Conservation (phyloP, 2,113 vertebrate species). For the Zootoca vivipara region DNA sequence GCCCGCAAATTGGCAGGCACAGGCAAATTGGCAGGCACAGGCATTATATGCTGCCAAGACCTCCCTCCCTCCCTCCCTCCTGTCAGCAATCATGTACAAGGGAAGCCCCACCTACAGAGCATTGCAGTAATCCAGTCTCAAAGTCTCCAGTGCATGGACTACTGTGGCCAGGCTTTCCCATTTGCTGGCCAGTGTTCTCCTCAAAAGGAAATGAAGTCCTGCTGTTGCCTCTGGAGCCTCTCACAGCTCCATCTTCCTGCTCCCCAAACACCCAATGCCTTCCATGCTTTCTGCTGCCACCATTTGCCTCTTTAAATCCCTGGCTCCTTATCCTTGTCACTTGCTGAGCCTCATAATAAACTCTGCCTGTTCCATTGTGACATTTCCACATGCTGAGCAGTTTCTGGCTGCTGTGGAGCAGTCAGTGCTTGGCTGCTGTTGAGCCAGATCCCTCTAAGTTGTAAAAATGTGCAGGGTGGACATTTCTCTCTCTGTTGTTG, state of each 20-base stretch:
- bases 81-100: too few relatives aligned
- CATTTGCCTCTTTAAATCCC: background rate
- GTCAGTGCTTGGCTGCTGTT: background rate
- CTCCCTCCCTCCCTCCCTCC: too few relatives aligned
- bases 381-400: constrained; percentile 1
- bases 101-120: too few relatives aligned
- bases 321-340: background rate
- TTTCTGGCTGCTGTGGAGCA: background rate
- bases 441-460: constrained; percentile 4
- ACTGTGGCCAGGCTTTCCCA: too few relatives aligned
- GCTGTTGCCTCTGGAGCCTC: background rate
- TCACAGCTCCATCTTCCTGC: background rate
- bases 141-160: too few relatives aligned
- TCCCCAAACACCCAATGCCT: background rate
- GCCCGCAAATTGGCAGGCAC: too few relatives aligned
- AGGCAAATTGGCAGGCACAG: too few relatives aligned
- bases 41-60: too few relatives aligned
- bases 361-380: background rate
- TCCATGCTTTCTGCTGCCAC: background rate
- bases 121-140: too few relatives aligned
- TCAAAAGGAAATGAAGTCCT: background rate
- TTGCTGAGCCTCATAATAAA: background rate
- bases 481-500: constrained; percentile 45
- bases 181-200: background rate
- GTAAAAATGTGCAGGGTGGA: constrained; percentile 12